Evolutionary conservation across 2,113 vertebrate species (phyloP), one percentile per base, ranked within the genome.

Genomic region (Colossoma macropomum): DNA sequence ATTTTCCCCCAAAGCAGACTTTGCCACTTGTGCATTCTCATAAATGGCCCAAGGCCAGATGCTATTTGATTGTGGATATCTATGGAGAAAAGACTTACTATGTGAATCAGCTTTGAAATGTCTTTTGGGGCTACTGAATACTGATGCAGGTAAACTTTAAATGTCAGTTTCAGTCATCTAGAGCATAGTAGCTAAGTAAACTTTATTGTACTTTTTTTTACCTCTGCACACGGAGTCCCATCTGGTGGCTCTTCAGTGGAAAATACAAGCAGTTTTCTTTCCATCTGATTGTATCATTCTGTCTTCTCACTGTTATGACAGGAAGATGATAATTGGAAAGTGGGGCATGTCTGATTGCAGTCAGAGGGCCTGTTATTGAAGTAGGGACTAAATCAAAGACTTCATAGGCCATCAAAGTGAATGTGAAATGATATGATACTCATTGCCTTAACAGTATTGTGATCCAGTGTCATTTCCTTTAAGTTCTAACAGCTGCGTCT

Each of bases 1-100:
- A 10, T 34, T 79, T 25, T 56, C 19, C 11, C n/a, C 17, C 19
- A 27, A 69, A 69, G 17, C 41, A 66, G 11, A 66, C 45, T 78
- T 52, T 30, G 63, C 19, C 11, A 66, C 10, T 19, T 62, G 23
- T 54, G 50, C 28, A 68, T 68, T 48, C 9, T 13, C 6, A 12
- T 48, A 0, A 27, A 65, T 0, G 23, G 34, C 59, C 30, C 25
- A 65, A 50, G 0, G 11, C 25, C 23, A 11, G 63, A 59, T 83
- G 23, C 12, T 38, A 2, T 91, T 90, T 92, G 88, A 92, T 92
- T 88, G 34, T 38, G 7, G 34, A 88, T 81, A 41, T 70, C 68
- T n/a, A n/a, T n/a, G 9, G 68, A 38, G 68, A 41, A 70, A 68
- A 38, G 16, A 59, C 9, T 27, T 69, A n/a, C 6, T 48, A 4